Conservation (phyloP, 2,113 vertebrate species). For the Neogale vison region DNA sequence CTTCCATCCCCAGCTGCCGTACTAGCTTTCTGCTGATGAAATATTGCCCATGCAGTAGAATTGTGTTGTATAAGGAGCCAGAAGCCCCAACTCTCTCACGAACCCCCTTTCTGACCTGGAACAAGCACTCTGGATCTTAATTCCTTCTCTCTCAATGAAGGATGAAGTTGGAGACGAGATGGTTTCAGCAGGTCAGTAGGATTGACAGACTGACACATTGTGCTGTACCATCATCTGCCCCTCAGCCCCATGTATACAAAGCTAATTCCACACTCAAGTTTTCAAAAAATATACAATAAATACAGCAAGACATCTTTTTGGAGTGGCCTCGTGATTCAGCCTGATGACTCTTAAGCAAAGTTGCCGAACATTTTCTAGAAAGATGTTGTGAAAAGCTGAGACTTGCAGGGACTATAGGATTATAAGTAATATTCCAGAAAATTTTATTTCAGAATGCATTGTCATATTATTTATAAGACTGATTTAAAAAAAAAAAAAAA, state of each 20-base stretch:
- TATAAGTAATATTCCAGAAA: background rate
- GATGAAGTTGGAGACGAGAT: background rate
- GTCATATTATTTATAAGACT: background rate
- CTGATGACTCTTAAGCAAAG: background rate
- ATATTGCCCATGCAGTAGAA: background rate
- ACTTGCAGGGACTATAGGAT: background rate
- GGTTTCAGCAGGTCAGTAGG: background rate
- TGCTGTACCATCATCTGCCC: background rate
- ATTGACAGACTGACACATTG: background rate
- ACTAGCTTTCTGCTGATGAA: background rate
- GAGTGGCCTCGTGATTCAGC: background rate
- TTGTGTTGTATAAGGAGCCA: background rate
- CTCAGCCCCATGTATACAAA: background rate
- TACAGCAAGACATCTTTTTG: background rate
- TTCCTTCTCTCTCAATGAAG: background rate
- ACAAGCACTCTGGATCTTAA: background rate
- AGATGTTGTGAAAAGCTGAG: background rate
- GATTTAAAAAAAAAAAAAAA: background rate
- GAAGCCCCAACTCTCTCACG: background rate
- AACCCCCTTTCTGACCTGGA: background rate
- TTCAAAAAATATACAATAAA: conserved; percentile 9
- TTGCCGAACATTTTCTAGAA: background rate
- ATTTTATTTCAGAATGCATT: background rate
- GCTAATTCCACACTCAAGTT: background rate
- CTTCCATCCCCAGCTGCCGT: background rate